Percentiles rank a stretch among this genome's conserved stretches.
Conservation (phyloP, 2,888 invertebrate species). For the Lithophane semibrunnea region DNA sequence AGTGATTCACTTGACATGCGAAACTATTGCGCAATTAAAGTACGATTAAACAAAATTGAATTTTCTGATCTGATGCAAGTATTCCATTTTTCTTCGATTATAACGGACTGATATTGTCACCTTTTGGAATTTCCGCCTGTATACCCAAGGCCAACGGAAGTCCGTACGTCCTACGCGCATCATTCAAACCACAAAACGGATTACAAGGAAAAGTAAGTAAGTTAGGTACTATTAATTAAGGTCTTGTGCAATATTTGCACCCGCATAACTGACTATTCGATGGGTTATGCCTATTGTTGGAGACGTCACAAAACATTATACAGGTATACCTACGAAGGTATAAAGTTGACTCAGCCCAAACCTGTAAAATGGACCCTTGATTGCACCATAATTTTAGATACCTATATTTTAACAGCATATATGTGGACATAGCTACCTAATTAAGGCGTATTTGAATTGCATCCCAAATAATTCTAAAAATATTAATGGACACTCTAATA, state of each 20-base stretch:
- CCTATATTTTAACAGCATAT: too few relatives aligned
- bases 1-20: background rate
- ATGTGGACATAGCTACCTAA: too few relatives aligned
- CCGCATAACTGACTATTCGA: background rate
- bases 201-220: background rate
- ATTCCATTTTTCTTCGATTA: too few relatives aligned
- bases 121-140: background rate
- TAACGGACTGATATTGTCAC: background rate
- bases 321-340: background rate
- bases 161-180: background rate
- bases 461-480: too few relatives aligned
- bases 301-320: background rate
- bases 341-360: constrained; percentile 1
- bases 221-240: background rate
- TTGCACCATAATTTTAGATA: background rate
- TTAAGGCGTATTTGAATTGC: too few relatives aligned
- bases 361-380: background rate
- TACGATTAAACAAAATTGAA: background rate
- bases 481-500: background rate
- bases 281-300: background rate
- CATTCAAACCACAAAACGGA: constrained; percentile 16
- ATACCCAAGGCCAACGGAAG: background rate
- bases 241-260: background rate
- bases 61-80: background rate
- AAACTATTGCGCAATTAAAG: constrained; percentile 11